Base-by-base conservation (phyloP, 1,140 invertebrate species). In the Bombus sibiricus region DNA sequence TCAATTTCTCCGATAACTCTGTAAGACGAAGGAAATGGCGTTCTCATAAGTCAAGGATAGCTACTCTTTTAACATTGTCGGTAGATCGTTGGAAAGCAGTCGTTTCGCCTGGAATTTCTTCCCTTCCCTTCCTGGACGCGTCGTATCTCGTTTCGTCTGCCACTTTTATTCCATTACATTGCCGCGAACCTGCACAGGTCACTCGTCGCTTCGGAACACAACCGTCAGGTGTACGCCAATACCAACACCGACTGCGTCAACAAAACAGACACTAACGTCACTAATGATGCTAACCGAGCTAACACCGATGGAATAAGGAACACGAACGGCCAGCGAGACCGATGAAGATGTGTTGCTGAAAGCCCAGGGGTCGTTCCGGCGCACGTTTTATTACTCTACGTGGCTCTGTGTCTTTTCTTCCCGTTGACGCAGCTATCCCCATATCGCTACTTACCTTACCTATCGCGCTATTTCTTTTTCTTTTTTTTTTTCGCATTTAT, bases 241-340 rank as follows among this genome's bases (percentile, higher is more conserved):
- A 43, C 47, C 53, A 66, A 82, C 74, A 83, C n/a, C 72, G 37
- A 53, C 71, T 69, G 41, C 71, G 72, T 81, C 83, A 74, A 86
- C 86, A 68, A 64, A 77, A 41, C 71, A 72, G 81, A 64, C 78
- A 69, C 74, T 59, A 85, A 64, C 64, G 15, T 79, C 73, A 57
- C 85, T 88, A 88, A 88, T 79, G 75, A 86, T 43, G 83, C 79
- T 88, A 88, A 88, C 78, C 78, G 41, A 79, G 77, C 78, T 47
- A 89, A 89, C 78, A 79, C 34, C 37, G 32, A 39, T 8, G 47
- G 39, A 59, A 84, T 71, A 79, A 84, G 64, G 64, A 84, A n/a
- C 74, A 39, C 37, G 64, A 57, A 57, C 28, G 41, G 34, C 41
- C 71, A 10, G 57, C 28, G 25, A 80, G 43, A 32, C 43, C 79